Percentiles rank a stretch among this genome's conserved stretches.
These are phyloP conservation scores for Drosophila anomelani DNA, from an alignment of 2,888 invertebrate species.

Conservation along the genomic window DNA sequence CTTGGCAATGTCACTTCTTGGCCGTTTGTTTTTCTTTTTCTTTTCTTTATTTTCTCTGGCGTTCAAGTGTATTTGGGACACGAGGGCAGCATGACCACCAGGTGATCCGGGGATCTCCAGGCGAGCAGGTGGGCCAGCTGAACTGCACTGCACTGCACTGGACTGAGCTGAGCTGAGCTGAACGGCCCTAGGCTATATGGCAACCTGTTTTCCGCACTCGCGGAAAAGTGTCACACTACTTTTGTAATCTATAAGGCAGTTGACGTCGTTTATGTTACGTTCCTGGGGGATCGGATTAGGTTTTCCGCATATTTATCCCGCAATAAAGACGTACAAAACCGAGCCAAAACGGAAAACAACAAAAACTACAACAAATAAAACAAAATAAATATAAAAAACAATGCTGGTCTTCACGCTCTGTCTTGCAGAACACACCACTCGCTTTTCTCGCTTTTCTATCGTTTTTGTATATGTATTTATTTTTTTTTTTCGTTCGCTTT, in stretches of 20 bases:
- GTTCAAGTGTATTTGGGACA: slow-evolving; percentile 4
- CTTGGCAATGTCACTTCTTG: not conserved
- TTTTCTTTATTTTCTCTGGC: not conserved
- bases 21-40: not conserved
- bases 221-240: slow-evolving; percentile 43
- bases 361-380: slow-evolving; percentile 41
- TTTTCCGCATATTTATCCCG: slow-evolving; percentile 61
- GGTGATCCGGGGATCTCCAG: slow-evolving; percentile 30
- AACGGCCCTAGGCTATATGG: slow-evolving; percentile 12
- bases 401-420: slow-evolving; percentile 77
- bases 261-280: slow-evolving; percentile 44
- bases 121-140: slow-evolving; percentile 22
- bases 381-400: slow-evolving; percentile 45
- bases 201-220: slow-evolving; percentile 36
- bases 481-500: slow-evolving; percentile 18
- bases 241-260: slow-evolving; percentile 42
- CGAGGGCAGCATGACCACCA: slow-evolving; percentile 57
- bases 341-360: slow-evolving; percentile 5
- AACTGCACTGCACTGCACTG: not conserved
- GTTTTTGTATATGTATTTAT: not conserved
- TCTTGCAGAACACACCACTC: slow-evolving; percentile 74
- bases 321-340: slow-evolving; percentile 1
- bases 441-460: slow-evolving; percentile 35
- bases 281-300: slow-evolving; percentile 42
- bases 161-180: slow-evolving; percentile 9